phyloP scores from a whole-genome alignment of 2,113 vertebrate genomes.

The Phrynocephalus versicolor region DNA sequence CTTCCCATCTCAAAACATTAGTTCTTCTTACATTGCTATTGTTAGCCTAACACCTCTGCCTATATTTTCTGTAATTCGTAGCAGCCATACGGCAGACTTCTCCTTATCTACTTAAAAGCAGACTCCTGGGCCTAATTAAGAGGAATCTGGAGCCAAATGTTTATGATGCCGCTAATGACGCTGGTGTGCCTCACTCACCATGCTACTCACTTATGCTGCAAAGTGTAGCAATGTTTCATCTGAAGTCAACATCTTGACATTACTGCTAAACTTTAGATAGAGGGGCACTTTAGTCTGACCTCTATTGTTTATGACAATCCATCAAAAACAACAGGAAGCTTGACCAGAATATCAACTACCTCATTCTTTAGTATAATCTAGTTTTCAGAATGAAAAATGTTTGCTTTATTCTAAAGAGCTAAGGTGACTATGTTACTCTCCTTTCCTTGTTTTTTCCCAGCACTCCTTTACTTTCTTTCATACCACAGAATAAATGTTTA shows the following conservation, averaged over 20 bases:
- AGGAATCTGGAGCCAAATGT: not conserved
- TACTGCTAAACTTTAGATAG: conserved; percentile 2
- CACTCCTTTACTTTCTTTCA: conserved; percentile 21
- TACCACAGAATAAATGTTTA: conserved; percentile 3
- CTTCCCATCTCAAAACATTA: not conserved
- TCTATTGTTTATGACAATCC: conserved; percentile 13
- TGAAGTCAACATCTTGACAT: not conserved
- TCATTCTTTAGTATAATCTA: rapidly evolving
- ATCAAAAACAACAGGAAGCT: not conserved
- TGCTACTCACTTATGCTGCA: not conserved
- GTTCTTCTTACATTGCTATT: not conserved
- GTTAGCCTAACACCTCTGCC: not conserved
- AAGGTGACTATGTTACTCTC: not conserved
- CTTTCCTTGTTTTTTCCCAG: not conserved
- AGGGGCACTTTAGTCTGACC: not conserved
- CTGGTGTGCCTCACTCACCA: not conserved
- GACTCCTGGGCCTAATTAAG: conserved; percentile 6
- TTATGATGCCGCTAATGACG: not conserved
- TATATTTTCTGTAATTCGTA: not conserved
- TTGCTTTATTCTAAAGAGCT: not conserved
- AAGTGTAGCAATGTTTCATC: conserved; percentile 9
- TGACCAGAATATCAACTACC: not conserved
- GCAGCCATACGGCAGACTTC: not conserved
- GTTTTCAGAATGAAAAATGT: not conserved
- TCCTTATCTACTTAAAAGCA: not conserved